A percentile compares a stretch with the other conserved stretches of the same genome.
Evolutionary conservation across 2,888 invertebrate species (phyloP).

Genomic region (Steromphala cineraria): DNA sequence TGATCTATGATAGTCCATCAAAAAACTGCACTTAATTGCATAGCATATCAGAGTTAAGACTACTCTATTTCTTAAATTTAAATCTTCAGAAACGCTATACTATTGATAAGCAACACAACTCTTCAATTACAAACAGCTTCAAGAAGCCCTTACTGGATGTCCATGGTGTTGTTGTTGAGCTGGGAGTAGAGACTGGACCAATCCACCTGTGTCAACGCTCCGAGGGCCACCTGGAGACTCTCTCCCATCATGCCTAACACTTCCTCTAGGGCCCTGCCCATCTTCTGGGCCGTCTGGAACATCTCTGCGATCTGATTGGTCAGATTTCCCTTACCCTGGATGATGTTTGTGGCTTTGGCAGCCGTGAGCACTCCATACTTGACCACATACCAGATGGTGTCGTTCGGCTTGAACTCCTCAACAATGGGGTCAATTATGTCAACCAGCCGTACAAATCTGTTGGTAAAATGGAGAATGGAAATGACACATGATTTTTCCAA

Average conservation of each 20-base stretch:
- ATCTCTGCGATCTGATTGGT: background rate
- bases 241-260: background rate
- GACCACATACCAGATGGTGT: constrained; percentile 25
- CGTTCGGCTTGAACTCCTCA: constrained; percentile 17
- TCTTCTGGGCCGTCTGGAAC: background rate
- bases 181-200: constrained; percentile 1
- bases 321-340: background rate
- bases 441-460: constrained; percentile 34
- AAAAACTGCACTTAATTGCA: too few species aligned
- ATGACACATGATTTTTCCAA: too few species aligned
- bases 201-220: background rate
- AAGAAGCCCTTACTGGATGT: background rate
- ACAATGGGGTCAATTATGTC: constrained; percentile 33
- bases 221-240: background rate
- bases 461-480: background rate
- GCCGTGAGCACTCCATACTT: constrained; percentile 17
- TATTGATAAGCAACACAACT: too few species aligned
- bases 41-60: too few species aligned
- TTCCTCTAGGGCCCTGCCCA: background rate
- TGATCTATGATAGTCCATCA: too few species aligned
- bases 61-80: too few species aligned
- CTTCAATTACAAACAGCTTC: background rate
- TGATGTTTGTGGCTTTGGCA: background rate
- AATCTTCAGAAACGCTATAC: too few species aligned
- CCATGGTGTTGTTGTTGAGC: background rate